Conservation (phyloP, 2,888 invertebrate genomes). For the Omphaloscelis lunosa region DNA sequence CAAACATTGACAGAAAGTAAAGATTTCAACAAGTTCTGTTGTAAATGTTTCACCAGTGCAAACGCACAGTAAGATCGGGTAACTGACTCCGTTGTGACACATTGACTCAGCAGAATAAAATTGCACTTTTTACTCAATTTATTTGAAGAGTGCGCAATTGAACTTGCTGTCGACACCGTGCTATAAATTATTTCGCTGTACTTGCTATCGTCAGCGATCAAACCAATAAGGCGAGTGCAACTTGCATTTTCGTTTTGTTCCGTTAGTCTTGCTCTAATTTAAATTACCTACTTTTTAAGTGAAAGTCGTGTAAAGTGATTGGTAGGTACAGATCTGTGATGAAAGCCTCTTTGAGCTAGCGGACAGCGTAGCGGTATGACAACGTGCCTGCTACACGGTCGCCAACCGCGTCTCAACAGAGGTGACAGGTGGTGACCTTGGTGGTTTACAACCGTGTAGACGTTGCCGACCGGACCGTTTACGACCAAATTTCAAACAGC, state of each 20-base stretch:
- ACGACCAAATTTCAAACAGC: no score
- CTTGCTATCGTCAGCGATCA: background rate
- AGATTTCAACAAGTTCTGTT: no score
- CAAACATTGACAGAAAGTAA: no score
- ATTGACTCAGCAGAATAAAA: background rate
- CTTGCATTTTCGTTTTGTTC: slow-evolving; percentile 54
- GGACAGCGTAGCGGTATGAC: background rate
- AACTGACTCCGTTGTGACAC: background rate
- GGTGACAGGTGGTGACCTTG: no score
- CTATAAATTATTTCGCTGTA: slow-evolving; percentile 13
- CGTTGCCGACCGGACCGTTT: no score
- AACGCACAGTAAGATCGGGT: no score
- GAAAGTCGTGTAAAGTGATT: slow-evolving; percentile 59
- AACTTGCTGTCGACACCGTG: slow-evolving; percentile 9
- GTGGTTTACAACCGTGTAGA: no score
- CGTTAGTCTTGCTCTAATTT: slow-evolving; percentile 52
- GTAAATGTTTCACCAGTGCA: no score
- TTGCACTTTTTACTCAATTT: slow-evolving; percentile 5
- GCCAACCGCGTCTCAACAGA: no score
- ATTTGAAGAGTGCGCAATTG: background rate
- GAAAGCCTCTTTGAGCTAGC: background rate
- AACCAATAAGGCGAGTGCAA: slow-evolving; percentile 19
- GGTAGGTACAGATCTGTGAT: slow-evolving; percentile 11
- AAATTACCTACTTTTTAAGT: slow-evolving; percentile 65
- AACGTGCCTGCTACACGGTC: no score